Evolutionary conservation across 2,888 invertebrate species (phyloP).

Genomic region (Cylindroiulus punctatus): DNA sequence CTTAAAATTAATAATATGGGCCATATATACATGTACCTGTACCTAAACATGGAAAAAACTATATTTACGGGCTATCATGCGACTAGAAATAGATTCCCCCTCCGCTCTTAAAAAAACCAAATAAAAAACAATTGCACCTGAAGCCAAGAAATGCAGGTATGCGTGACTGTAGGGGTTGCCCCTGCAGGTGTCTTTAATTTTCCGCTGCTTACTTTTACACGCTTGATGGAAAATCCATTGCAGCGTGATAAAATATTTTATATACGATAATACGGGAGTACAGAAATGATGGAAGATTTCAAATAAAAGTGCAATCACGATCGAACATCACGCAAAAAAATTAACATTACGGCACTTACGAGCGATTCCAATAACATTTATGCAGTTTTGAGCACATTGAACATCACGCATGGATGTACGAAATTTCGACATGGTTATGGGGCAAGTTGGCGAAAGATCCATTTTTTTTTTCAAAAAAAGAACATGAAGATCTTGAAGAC

Average conservation of each 20-base stretch:
- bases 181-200: conserved; percentile 18
- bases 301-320: not conserved
- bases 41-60: not conserved
- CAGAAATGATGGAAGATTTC: not conserved
- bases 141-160: conserved; percentile 2
- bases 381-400: not conserved
- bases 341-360: not conserved
- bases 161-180: conserved; percentile 8
- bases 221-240: not conserved
- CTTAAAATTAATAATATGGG: not conserved
- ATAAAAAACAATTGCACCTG: conserved; percentile 9
- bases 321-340: not conserved
- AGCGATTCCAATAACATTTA: too few relatives aligned
- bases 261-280: not conserved
- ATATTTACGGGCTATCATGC: not conserved
- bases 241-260: not conserved
- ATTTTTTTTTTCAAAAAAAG: too few relatives aligned
- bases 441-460: too few relatives aligned
- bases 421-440: too few relatives aligned
- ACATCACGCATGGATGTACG: not conserved
- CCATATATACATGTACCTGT: not conserved
- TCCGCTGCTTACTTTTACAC: conserved; percentile 18
- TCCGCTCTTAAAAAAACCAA: not conserved
- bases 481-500: too few relatives aligned
- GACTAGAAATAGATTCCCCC: not conserved